A percentile compares a stretch with the other conserved stretches of the same genome.
Conservation (phyloP, 64 coral and sea anemone species). For the Stylophora pistillata region DNA sequence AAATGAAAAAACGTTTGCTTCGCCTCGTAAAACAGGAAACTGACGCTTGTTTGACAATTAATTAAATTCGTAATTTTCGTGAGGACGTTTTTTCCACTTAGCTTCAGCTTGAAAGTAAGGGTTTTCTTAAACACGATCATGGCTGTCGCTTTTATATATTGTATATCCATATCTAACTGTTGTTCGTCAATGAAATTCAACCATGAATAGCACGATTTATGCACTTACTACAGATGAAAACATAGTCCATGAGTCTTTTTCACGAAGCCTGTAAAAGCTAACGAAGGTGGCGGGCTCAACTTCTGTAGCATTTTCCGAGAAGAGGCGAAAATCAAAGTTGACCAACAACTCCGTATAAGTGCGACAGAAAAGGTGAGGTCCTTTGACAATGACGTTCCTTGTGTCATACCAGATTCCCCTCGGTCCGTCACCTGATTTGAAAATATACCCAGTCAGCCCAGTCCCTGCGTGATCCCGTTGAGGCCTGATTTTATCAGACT, state of each 20-base stretch:
- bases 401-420: conserved; percentile 5
- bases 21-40: too few species aligned
- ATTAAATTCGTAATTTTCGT: too few species aligned
- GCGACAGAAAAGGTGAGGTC: conserved; percentile 14
- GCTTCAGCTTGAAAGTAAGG: too few species aligned
- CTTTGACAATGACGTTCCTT: neutral
- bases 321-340: conserved; percentile 12
- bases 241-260: neutral
- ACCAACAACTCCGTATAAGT: neutral
- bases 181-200: too few species aligned
- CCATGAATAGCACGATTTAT: neutral
- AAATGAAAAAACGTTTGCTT: too few species aligned
- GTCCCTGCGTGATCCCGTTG: too few species aligned
- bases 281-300: neutral
- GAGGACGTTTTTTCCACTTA: too few species aligned
- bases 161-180: too few species aligned
- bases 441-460: too few species aligned
- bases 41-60: too few species aligned
- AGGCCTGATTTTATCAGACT: too few species aligned
- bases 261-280: neutral
- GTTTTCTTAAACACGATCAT: neutral
- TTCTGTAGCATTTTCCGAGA: neutral
- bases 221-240: neutral
- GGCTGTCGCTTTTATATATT: neutral
- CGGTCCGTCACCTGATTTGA: neutral